These are phyloP conservation scores for Falco peregrinus DNA, from an alignment of 2,797 vertebrate genomes.

Conservation along the genomic window DNA sequence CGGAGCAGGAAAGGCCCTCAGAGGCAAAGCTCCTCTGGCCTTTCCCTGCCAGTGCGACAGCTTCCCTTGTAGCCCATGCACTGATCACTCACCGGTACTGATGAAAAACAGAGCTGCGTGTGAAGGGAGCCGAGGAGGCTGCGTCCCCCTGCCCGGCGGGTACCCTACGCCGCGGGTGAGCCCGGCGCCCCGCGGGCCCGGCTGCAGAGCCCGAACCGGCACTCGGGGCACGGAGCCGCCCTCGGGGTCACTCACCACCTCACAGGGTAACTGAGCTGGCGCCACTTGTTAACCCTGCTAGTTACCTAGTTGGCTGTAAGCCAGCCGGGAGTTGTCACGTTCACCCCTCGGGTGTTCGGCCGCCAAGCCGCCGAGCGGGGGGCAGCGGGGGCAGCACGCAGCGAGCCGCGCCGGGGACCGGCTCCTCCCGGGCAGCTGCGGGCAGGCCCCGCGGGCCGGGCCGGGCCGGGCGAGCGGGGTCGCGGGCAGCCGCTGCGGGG, in stretches of 20 bases:
- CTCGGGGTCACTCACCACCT: neutral
- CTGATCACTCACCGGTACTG: accelerated
- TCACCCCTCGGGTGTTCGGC: neutral
- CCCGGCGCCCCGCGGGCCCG: too few species aligned
- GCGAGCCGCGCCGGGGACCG: neutral
- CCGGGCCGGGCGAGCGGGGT: too few species aligned
- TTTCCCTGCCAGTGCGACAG: neutral
- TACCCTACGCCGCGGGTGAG: accelerated
- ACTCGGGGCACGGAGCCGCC: neutral
- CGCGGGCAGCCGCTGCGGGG: too few species aligned
- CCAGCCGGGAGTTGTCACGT: neutral
- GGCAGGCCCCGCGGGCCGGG: too few species aligned
- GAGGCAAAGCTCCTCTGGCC: neutral
- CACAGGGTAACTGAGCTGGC: neutral
- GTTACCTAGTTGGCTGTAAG: neutral
- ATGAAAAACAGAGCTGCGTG: neutral
- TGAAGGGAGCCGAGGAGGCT: neutral
- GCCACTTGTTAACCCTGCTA: too few species aligned
- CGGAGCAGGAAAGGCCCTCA: neutral
- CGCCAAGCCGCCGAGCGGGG: neutral
- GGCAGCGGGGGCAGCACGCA: neutral
- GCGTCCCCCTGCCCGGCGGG: accelerated
- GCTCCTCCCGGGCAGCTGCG: too few species aligned
- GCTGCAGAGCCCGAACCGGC: too few species aligned
- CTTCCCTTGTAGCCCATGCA: neutral